Percentiles rank a stretch among this genome's conserved stretches.
Evolutionary conservation across 2,113 vertebrate genomes (phyloP).

Genomic region (Acrocephalus arundinaceus): DNA sequence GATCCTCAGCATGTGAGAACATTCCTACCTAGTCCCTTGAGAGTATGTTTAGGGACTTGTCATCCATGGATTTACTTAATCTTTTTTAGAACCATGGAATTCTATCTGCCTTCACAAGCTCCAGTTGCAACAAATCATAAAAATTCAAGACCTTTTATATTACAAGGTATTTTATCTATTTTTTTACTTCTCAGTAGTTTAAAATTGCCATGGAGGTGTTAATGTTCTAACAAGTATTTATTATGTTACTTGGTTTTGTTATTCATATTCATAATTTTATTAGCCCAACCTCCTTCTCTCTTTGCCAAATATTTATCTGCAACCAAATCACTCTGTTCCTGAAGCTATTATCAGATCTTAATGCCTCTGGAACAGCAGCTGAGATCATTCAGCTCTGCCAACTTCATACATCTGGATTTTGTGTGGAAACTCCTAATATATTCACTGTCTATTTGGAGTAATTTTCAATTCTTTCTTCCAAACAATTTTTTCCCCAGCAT

Average conservation of each 20-base stretch:
- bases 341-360: background rate
- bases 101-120: background rate
- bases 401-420: background rate
- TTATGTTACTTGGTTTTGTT: background rate
- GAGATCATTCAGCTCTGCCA: background rate
- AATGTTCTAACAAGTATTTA: background rate
- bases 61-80: background rate
- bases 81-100: background rate
- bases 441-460: background rate
- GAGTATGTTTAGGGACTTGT: background rate
- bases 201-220: background rate
- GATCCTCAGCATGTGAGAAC: background rate
- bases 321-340: background rate
- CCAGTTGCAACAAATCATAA: background rate
- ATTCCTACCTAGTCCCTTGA: background rate
- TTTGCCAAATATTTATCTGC: background rate
- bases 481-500: background rate
- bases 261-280: background rate
- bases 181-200: background rate
- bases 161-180: background rate
- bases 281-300: background rate
- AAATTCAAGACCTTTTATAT: background rate
- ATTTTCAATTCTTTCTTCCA: background rate
- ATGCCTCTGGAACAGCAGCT: background rate
- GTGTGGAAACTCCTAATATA: background rate